These are phyloP conservation scores for Drosophila kikkawai DNA, from an alignment of 1,140 invertebrate species.

Conservation along the genomic window DNA sequence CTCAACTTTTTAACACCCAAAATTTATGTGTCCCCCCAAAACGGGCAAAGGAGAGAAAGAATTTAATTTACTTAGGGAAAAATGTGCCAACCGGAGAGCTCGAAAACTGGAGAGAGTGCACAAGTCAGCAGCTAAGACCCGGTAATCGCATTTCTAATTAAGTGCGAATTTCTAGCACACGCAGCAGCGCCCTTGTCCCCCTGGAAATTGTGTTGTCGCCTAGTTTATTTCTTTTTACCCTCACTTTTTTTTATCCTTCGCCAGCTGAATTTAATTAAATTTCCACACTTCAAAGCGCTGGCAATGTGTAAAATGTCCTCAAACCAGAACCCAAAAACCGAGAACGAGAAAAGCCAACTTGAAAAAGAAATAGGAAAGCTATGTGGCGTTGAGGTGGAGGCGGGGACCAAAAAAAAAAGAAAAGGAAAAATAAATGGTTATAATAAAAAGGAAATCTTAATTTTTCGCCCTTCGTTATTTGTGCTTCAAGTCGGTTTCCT, in stretches of 20 bases:
- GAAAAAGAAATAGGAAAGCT: slow-evolving; percentile 45
- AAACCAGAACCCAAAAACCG: slow-evolving; percentile 34
- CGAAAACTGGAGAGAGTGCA: slow-evolving; percentile 21
- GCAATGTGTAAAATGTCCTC: slow-evolving; percentile 77
- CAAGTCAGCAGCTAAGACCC: slow-evolving; percentile 69
- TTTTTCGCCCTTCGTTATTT: slow-evolving; percentile 74
- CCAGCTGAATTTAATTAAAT: slow-evolving; percentile 82
- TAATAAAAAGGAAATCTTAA: slow-evolving; percentile 78
- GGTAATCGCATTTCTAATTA: slow-evolving; percentile 81
- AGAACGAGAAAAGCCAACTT: slow-evolving; percentile 61
- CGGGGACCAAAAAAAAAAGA: background rate
- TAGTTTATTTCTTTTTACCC: slow-evolving; percentile 65
- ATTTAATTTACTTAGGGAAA: slow-evolving; percentile 72
- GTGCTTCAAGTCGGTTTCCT: slow-evolving; percentile 70
- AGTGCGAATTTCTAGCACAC: slow-evolving; percentile 70
- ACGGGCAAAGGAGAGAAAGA: slow-evolving; percentile 17
- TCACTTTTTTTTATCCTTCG: slow-evolving; percentile 44
- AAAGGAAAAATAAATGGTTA: slow-evolving; percentile 47
- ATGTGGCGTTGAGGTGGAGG: background rate
- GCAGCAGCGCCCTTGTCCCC: slow-evolving; percentile 24
- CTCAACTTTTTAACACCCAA: slow-evolving; percentile 4
- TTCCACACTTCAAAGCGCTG: slow-evolving; percentile 79
- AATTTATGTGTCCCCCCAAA: slow-evolving; percentile 43
- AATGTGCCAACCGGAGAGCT: slow-evolving; percentile 60
- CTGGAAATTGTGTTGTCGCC: slow-evolving; percentile 76